A percentile compares a stretch with the other conserved stretches of the same genome.
These are phyloP conservation scores for Cyphomyrus discorhynchus DNA, from an alignment of 2,113 vertebrate species.

Conservation along the genomic window DNA sequence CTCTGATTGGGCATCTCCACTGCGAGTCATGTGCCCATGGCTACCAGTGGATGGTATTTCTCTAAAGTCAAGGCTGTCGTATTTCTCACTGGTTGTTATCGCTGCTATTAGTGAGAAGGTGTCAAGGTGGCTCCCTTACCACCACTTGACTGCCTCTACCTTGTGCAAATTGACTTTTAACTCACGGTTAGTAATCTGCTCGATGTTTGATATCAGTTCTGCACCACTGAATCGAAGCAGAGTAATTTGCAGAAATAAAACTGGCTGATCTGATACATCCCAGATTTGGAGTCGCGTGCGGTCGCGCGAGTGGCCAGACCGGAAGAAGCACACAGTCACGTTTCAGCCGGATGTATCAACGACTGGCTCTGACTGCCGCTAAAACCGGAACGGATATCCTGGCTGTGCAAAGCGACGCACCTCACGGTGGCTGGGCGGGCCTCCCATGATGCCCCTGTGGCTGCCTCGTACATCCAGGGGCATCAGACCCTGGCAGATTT, in stretches of 20 bases:
- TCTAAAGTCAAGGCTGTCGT: background rate
- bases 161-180: background rate
- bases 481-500: background rate
- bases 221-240: background rate
- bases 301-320: background rate
- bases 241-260: background rate
- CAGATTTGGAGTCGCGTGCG: background rate
- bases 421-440: background rate
- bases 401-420: background rate
- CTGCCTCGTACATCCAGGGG: background rate
- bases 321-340: background rate
- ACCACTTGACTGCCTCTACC: background rate
- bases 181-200: background rate
- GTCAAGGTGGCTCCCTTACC: background rate
- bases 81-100: slow-evolving; percentile 5
- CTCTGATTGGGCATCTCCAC: slow-evolving; percentile 28
- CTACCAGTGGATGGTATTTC: slow-evolving; percentile 21
- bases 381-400: background rate
- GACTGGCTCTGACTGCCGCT: background rate
- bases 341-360: background rate
- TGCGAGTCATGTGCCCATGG: slow-evolving; percentile 29
- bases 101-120: background rate
- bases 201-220: background rate
- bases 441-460: background rate
- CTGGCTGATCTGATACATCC: background rate